phyloP scores from a whole-genome alignment of 2,888 invertebrate genomes.

The Seira sanloemensis region DNA sequence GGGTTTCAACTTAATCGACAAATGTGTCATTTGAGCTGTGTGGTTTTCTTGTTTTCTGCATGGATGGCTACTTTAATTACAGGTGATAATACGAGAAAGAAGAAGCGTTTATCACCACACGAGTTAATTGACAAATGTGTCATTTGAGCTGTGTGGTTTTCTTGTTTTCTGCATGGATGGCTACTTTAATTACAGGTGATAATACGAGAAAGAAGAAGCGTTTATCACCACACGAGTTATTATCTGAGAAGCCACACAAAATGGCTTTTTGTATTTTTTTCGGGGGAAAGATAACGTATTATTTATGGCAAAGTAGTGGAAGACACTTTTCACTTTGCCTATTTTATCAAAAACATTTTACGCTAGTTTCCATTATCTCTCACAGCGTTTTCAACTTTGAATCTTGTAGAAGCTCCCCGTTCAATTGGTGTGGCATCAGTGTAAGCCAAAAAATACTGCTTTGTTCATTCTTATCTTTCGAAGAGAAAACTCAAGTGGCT shows the following conservation, averaged over 20 bases:
- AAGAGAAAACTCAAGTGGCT: no score
- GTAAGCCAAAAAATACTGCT: conserved; percentile 11
- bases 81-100: conserved; percentile 36
- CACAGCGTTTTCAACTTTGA: not conserved
- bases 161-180: conserved; percentile 14
- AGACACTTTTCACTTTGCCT: conserved; percentile 7
- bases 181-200: conserved; percentile 50
- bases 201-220: conserved; percentile 24
- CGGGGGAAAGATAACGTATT: conserved; percentile 27
- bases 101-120: conserved; percentile 33
- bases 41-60: conserved; percentile 16
- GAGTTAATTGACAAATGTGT: conserved; percentile 34
- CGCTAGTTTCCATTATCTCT: not conserved
- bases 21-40: conserved; percentile 49
- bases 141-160: conserved; percentile 41
- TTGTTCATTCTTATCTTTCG: no score
- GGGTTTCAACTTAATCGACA: conserved; percentile 21
- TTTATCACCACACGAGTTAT: conserved; percentile 30
- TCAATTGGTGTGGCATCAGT: not conserved
- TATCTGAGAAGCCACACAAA: conserved; percentile 33
- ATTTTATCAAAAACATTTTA: conserved; percentile 13
- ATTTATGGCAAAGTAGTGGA: conserved; percentile 28
- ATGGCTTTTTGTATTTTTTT: conserved; percentile 33
- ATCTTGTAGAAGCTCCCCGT: not conserved
- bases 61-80: conserved; percentile 40